Percentiles rank a stretch among this genome's conserved stretches.
Evolutionary conservation across 92 coral and sea anemone species (phyloP).

Genomic region (Paragorgia papillata): DNA sequence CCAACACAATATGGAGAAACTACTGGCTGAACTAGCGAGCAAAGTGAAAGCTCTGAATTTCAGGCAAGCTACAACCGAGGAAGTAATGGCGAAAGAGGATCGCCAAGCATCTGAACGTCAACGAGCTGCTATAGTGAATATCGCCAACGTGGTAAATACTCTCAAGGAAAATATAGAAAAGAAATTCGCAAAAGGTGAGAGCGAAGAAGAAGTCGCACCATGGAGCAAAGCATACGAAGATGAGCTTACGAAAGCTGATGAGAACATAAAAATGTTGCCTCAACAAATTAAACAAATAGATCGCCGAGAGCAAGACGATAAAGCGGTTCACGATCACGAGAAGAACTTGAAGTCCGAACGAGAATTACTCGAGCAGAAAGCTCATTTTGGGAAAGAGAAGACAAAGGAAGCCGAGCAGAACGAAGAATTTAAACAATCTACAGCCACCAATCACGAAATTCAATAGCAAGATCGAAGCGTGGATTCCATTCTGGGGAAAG

Average conservation of each 20-base stretch:
- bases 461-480: conserved; percentile 53
- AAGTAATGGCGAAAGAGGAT: conserved; percentile 54
- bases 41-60: conserved; percentile 58
- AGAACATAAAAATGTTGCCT: no score
- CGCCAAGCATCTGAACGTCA: conserved; percentile 59
- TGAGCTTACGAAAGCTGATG: conserved; percentile 25
- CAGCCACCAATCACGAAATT: conserved; percentile 64
- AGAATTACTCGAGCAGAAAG: conserved; percentile 58
- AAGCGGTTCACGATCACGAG: conserved; percentile 48
- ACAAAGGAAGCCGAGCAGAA: conserved; percentile 37
- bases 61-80: conserved; percentile 58
- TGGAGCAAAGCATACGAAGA: conserved; percentile 24
- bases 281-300: conserved; percentile 41
- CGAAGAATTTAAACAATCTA: conserved; percentile 48
- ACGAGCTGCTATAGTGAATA: conserved; percentile 46
- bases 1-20: conserved; percentile 52
- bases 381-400: conserved; percentile 48
- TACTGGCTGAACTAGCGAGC: conserved; percentile 47
- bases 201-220: conserved; percentile 8
- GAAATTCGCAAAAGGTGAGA: conserved; percentile 59
- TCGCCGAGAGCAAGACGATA: conserved; percentile 21
- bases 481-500: conserved; percentile 63
- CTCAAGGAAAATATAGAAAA: conserved; percentile 60
- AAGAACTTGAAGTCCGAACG: conserved; percentile 55
- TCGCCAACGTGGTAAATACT: conserved; percentile 43